Evolutionary conservation across 1,140 invertebrate genomes (phyloP).

Genomic region (Mizuhopecten yessoensis): DNA sequence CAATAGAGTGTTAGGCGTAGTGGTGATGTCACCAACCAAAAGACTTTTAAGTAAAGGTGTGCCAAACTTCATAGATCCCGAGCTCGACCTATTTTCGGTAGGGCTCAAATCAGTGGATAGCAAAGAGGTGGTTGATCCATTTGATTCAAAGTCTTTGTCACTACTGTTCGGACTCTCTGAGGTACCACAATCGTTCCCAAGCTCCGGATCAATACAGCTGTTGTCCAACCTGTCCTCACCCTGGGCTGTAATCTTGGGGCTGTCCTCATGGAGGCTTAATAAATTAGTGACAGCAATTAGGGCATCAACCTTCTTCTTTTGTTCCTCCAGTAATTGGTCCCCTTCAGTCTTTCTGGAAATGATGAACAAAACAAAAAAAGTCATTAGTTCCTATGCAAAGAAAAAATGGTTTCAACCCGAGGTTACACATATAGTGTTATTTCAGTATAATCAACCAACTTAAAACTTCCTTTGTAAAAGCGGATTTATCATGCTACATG

Average conservation of each 20-base stretch:
- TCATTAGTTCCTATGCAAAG: too few relatives aligned
- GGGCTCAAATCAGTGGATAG: too few relatives aligned
- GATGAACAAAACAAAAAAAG: background rate
- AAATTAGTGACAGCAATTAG: slow-evolving; percentile 48
- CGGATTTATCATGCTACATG: too few relatives aligned
- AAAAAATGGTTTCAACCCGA: too few relatives aligned
- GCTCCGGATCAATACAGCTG: background rate
- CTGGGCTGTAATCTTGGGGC: background rate
- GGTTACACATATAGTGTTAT: too few relatives aligned
- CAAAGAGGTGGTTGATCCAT: background rate
- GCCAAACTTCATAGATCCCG: background rate
- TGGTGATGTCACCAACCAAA: background rate
- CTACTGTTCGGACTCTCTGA: background rate
- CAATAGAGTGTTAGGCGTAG: background rate
- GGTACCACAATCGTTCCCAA: background rate
- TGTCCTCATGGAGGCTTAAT: slow-evolving; percentile 42
- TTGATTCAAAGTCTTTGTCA: background rate
- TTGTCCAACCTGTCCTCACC: background rate
- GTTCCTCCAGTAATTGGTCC: slow-evolving; percentile 33
- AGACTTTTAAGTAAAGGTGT: background rate
- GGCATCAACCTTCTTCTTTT: slow-evolving; percentile 43
- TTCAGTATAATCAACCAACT: too few relatives aligned
- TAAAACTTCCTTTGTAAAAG: too few relatives aligned
- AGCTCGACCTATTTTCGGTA: too few relatives aligned
- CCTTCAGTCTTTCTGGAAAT: slow-evolving; percentile 52